Evolutionary conservation across 2,113 vertebrate species (phyloP).

Genomic region (Stictonetta naevosa): DNA sequence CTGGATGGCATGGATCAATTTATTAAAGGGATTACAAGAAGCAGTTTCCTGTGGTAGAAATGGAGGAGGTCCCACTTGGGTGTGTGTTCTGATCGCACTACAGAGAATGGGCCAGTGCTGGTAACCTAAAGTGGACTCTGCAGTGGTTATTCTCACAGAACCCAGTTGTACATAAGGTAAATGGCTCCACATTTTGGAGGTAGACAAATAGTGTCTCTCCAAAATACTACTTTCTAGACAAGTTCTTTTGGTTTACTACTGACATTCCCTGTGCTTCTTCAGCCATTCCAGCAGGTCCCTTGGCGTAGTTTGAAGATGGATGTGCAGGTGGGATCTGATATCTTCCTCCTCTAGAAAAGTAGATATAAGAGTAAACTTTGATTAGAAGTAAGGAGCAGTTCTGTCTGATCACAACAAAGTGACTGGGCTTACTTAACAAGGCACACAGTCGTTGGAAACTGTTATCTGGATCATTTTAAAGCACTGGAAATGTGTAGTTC

Average conservation of each 20-base stretch:
- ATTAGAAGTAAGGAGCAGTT: neutral
- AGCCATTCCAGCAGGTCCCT: neutral
- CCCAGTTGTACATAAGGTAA: neutral
- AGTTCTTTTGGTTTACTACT: neutral
- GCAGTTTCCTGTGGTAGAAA: neutral
- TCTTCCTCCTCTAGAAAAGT: neutral
- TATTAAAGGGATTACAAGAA: neutral
- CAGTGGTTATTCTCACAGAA: neutral
- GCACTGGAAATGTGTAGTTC: neutral
- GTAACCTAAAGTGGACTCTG: neutral
- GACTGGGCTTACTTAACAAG: neutral
- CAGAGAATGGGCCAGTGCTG: neutral
- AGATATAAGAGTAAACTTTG: neutral
- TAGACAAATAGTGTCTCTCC: neutral
- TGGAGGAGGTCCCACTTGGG: neutral
- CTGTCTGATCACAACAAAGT: neutral
- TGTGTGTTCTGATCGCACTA: neutral
- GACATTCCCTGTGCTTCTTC: neutral
- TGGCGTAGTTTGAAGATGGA: neutral
- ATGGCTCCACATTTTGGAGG: neutral
- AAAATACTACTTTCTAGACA: neutral
- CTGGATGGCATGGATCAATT: neutral
- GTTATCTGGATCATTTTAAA: neutral
- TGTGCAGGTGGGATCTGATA: neutral
- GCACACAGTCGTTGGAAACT: neutral